Conservation (phyloP, 2,888 invertebrate genomes). For the Orthosia gracilis region DNA sequence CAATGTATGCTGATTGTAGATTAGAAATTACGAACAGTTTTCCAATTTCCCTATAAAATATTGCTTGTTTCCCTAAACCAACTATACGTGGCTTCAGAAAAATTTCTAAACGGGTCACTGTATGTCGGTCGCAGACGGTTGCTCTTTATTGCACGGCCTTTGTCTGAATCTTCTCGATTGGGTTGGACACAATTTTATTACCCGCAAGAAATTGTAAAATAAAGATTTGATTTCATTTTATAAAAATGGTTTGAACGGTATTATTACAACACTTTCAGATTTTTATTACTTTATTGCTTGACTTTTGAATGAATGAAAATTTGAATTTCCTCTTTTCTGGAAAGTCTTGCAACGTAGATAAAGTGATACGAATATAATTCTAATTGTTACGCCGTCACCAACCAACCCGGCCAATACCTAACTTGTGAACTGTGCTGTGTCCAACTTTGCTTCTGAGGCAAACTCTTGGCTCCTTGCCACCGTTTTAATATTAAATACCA, state of each 20-base stretch:
- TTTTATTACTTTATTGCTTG: not conserved
- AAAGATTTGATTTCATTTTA: not conserved
- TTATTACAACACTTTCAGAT: not conserved
- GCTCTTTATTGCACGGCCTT: constrained; percentile 5
- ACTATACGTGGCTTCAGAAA: not conserved
- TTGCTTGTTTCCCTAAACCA: not conserved
- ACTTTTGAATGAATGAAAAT: no score
- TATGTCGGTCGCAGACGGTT: constrained; percentile 21
- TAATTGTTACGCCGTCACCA: not conserved
- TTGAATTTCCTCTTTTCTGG: not conserved
- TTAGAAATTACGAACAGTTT: not conserved
- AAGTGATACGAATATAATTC: not conserved
- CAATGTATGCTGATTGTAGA: not conserved
- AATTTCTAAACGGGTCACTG: constrained; percentile 16
- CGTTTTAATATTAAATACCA: constrained; percentile 36
- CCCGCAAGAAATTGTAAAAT: not conserved
- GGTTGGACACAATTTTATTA: constrained; percentile 14
- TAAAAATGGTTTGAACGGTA: not conserved
- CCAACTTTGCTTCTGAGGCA: constrained; percentile 19
- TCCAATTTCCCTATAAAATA: not conserved
- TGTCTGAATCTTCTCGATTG: constrained; percentile 8
- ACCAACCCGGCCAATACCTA: not conserved
- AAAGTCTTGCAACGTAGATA: not conserved
- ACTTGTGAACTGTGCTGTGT: constrained; percentile 9
- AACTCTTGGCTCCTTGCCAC: constrained; percentile 31